phyloP scores from a whole-genome alignment of 2,888 invertebrate genomes.

The Lottia gigantea region DNA sequence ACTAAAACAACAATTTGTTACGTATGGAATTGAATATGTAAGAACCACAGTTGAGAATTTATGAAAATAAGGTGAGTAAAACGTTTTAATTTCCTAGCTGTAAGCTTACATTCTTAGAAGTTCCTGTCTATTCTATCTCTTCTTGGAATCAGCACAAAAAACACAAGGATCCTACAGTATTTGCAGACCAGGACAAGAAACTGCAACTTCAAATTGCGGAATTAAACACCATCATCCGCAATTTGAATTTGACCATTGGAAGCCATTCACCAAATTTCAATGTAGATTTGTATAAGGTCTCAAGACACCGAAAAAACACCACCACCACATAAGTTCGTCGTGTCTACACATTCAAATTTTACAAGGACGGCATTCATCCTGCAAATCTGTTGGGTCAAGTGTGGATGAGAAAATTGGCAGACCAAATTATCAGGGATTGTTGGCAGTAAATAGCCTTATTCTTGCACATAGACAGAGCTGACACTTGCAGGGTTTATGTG shows the following conservation, averaged over 20 bases:
- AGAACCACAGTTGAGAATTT: no score
- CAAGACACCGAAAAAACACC: neutral
- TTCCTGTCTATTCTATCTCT: neutral
- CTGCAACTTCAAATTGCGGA: neutral
- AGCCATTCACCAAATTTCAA: neutral
- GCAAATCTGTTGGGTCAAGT: neutral
- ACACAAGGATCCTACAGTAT: neutral
- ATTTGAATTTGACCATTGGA: neutral
- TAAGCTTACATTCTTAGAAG: neutral
- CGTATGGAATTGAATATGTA: no score
- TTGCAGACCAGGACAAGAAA: neutral
- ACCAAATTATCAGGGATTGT: neutral
- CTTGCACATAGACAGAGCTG: no score
- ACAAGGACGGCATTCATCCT: neutral
- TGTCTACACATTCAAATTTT: neutral
- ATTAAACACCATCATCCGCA: neutral
- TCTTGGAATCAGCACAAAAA: neutral
- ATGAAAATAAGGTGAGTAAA: no score
- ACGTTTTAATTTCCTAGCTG: neutral
- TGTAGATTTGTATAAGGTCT: neutral
- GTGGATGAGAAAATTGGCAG: neutral
- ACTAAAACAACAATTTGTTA: no score
- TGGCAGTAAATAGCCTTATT: neutral
- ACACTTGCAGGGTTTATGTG: no score
- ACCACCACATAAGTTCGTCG: no score